These are phyloP conservation scores for Pipa parva DNA, from an alignment of 2,113 vertebrate genomes.

Conservation along the genomic window DNA sequence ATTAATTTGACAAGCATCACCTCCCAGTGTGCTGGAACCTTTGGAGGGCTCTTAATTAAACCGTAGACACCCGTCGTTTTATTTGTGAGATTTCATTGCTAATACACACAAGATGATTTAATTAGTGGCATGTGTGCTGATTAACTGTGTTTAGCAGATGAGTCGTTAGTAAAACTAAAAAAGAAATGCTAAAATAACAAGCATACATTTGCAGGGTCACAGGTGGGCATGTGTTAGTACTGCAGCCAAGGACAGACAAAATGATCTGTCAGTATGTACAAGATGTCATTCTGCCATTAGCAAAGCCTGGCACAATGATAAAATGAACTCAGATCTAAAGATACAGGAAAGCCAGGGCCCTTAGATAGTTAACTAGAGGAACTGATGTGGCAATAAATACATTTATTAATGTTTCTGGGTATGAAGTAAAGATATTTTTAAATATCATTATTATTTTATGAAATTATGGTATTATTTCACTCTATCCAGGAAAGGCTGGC, in stretches of 20 bases:
- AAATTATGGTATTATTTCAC: too few species aligned
- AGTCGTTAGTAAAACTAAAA: constrained; percentile 5
- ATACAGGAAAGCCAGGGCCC: too few species aligned
- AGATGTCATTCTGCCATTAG: background rate
- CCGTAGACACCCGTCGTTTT: constrained; percentile 40
- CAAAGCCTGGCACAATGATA: background rate
- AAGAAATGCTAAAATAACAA: constrained; percentile 38
- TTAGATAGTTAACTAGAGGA: too few species aligned
- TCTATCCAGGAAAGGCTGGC: too few species aligned
- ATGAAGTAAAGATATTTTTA: too few species aligned
- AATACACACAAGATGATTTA: constrained; percentile 42
- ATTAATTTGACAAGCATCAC: constrained; percentile 44
- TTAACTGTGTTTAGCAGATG: constrained; percentile 29
- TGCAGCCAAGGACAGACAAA: constrained; percentile 22
- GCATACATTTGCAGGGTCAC: constrained; percentile 37
- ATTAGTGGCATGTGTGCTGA: constrained; percentile 39
- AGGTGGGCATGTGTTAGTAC: constrained; percentile 19
- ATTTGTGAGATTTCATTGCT: constrained; percentile 39
- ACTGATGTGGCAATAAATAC: too few species aligned
- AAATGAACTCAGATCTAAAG: too few species aligned
- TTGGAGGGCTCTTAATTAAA: constrained; percentile 42
- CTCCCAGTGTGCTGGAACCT: constrained; percentile 40
- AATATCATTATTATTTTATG: too few species aligned
- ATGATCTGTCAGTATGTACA: constrained; percentile 19
- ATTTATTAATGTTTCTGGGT: too few species aligned